These are phyloP conservation scores for Apodemia mormo DNA, from an alignment of 2,888 invertebrate genomes.

Conservation along the genomic window DNA sequence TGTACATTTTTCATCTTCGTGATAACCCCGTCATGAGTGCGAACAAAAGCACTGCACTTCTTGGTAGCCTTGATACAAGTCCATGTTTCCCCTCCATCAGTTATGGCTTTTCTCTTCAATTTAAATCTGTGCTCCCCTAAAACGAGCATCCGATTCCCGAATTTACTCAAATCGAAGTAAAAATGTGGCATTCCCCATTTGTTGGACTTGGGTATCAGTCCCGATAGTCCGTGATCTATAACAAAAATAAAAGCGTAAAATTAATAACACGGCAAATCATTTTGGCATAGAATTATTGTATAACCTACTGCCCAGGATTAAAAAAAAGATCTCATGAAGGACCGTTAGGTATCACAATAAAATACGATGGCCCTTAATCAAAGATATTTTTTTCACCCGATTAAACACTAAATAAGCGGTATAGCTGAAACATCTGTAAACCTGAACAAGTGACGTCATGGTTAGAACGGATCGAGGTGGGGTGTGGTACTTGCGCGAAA, in stretches of 20 bases:
- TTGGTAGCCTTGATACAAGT: constrained; percentile 3
- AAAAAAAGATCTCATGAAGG: not conserved
- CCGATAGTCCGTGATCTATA: not conserved
- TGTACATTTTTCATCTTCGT: not conserved
- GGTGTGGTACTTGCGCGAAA: too few relatives aligned
- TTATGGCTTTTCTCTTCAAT: not conserved
- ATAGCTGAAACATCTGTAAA: not conserved
- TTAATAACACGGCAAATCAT: not conserved
- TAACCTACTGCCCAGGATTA: not conserved
- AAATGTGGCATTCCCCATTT: constrained; percentile 13
- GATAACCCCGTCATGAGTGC: not conserved
- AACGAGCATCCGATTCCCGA: not conserved
- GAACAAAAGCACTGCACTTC: not conserved
- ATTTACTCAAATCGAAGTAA: constrained; percentile 2
- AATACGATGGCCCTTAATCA: not conserved
- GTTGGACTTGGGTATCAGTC: not conserved
- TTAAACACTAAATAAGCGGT: not conserved
- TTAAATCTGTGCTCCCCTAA: not conserved
- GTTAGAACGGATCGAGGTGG: too few relatives aligned
- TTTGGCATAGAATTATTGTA: not conserved
- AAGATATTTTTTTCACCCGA: not conserved
- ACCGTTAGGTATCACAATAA: not conserved
- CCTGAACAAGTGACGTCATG: too few relatives aligned
- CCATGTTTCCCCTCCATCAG: constrained; percentile 1
- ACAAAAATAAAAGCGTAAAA: not conserved